Conservation (phyloP, 2,797 vertebrate genomes). For the Nannoperca obscura region DNA sequence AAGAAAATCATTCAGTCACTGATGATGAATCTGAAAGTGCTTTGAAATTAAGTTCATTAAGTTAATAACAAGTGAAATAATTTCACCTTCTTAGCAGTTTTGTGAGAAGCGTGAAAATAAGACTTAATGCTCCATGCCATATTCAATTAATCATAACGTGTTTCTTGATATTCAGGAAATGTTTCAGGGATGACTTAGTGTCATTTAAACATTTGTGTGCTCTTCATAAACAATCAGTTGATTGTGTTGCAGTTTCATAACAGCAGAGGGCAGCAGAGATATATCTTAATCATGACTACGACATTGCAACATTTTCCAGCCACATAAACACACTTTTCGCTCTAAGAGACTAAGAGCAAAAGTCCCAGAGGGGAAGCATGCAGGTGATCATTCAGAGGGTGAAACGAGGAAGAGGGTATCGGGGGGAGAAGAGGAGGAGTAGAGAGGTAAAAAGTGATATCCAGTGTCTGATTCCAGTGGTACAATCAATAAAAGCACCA, state of each 20-base stretch:
- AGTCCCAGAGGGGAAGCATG: slow-evolving; percentile 62
- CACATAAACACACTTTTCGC: slow-evolving; percentile 44
- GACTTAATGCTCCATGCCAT: neutral
- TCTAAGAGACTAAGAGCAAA: slow-evolving; percentile 37
- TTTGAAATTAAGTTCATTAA: neutral
- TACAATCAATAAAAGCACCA: slow-evolving; percentile 7
- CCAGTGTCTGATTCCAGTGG: slow-evolving; percentile 45
- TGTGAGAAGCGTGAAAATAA: neutral
- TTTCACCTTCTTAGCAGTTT: neutral
- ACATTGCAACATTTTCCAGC: slow-evolving; percentile 33
- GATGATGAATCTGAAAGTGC: neutral
- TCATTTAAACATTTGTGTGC: neutral
- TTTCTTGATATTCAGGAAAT: neutral
- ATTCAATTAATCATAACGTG: neutral
- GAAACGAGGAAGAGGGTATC: slow-evolving; percentile 39
- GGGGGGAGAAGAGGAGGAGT: slow-evolving; percentile 3
- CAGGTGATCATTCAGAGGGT: slow-evolving; percentile 65
- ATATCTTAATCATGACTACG: slow-evolving; percentile 8
- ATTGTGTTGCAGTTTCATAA: slow-evolving; percentile 2
- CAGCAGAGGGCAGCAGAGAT: slow-evolving; percentile 78
- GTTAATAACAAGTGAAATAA: neutral
- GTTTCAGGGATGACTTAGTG: neutral
- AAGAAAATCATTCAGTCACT: neutral
- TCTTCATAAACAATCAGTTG: neutral
- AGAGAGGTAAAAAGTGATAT: slow-evolving; percentile 39